Base-by-base conservation (phyloP, 2,113 vertebrate species). In the Peucedramus taeniatus region DNA sequence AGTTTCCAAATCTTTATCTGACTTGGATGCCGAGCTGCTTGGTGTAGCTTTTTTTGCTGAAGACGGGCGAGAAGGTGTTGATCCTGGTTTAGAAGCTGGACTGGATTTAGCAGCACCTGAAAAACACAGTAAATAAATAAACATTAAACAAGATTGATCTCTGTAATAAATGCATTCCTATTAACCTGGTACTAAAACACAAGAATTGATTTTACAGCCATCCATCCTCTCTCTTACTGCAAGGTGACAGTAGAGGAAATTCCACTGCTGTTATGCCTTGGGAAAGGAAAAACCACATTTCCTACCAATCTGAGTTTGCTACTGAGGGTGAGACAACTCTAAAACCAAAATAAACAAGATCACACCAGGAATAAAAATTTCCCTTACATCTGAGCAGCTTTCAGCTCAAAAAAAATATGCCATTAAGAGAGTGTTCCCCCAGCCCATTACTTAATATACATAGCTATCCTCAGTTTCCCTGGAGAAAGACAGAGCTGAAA, bases 1-100 rank as follows among this genome's bases (percentile, higher is more conserved):
- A 82, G 98, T 99, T 98, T 99, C 99, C 98, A 99, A 98, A 96
- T 99, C 99, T 98, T 99, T 99, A 98, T 99, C 99, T 91, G 99
- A 99, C 97, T 98, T 99, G 92, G 99, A 99, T 87, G 98, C 97
- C 7, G 99, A 92, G 90, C 96, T 95, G 74, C 97, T 91, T 39
- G 98, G 97, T 10, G 98, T 98, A 94, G 99, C 98, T 98, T 98
- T 99, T 98, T 99, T 99, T 97, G 99, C 99, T 82, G 99, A 99
- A 10, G 99, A 99, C 74, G 99, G 99, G 95, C 99, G 98, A 95
- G 99, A 99, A 74, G 99, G 99, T 81, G 99, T 99, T 89, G 99
- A 98, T 91, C 98, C 98, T 75, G 99, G 98, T 97, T 99, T 99
- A 90, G 99, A 98, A 84, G 99, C 99, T 40, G 99, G 98, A 97